These are phyloP conservation scores for Percopsis transmontana DNA, from an alignment of 2,113 vertebrate species.

Conservation along the genomic window DNA sequence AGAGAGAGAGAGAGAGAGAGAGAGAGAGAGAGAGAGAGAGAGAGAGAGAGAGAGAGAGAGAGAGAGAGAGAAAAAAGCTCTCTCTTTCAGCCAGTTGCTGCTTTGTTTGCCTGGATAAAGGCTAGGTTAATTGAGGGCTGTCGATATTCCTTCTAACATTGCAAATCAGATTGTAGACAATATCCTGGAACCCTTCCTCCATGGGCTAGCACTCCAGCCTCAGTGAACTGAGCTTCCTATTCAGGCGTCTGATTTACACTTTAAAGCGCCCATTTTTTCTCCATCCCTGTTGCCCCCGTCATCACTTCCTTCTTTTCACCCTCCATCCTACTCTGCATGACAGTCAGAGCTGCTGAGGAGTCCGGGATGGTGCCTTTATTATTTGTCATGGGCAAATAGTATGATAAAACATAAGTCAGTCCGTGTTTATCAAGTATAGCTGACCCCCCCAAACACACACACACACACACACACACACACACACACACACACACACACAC, in stretches of 20 bases:
- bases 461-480: neutral
- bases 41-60: too few species aligned
- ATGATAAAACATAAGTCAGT: slow-evolving; percentile 2
- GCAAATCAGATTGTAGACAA: slow-evolving; percentile 72
- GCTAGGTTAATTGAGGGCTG: slow-evolving; percentile 68
- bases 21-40: neutral
- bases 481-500: neutral
- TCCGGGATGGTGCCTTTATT: neutral
- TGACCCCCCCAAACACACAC: neutral
- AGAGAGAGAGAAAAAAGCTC: slow-evolving; percentile 36
- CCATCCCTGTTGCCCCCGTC: slow-evolving; percentile 40
- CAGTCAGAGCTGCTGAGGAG: slow-evolving; percentile 29
- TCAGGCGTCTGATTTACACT: slow-evolving; percentile 75
- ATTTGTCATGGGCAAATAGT: slow-evolving; percentile 10
- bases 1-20: slow-evolving; percentile 8
- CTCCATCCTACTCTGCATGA: slow-evolving; percentile 4
- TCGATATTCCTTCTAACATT: slow-evolving; percentile 74
- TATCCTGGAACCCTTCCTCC: slow-evolving; percentile 52
- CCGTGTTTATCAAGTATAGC: slow-evolving; percentile 22
- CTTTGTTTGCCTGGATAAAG: slow-evolving; percentile 73
- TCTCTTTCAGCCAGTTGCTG: slow-evolving; percentile 65
- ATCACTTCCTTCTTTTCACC: slow-evolving; percentile 29
- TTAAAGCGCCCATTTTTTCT: slow-evolving; percentile 62
- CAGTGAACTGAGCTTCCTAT: slow-evolving; percentile 38
- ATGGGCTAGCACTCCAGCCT: slow-evolving; percentile 49